phyloP scores from a whole-genome alignment of 2,113 vertebrate species.

The Plecturocebus donacophilus region DNA sequence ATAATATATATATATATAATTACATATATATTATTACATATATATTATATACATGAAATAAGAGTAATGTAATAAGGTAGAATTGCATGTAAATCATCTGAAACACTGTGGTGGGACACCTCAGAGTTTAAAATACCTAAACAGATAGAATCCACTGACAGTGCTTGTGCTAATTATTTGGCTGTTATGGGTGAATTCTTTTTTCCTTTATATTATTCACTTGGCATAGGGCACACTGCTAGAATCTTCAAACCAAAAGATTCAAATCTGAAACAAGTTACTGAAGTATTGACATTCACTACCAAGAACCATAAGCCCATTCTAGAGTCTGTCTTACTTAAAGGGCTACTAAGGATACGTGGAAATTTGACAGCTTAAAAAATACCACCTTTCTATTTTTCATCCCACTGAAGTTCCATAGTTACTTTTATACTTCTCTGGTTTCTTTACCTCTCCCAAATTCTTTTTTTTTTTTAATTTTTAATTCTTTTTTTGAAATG shows the following conservation, averaged over 20 bases:
- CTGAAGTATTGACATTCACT: not conserved
- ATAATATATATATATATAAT: too few relatives aligned
- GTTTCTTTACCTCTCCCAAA: not conserved
- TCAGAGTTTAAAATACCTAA: conserved; percentile 30
- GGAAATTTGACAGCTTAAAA: not conserved
- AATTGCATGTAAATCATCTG: not conserved
- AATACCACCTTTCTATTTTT: not conserved
- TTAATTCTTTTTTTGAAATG: too few relatives aligned
- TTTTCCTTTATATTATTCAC: not conserved
- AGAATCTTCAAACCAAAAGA: conserved; percentile 3
- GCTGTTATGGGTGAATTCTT: not conserved
- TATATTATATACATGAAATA: too few relatives aligned
- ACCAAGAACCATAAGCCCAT: not conserved
- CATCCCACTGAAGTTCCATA: not conserved
- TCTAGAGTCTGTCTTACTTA: not conserved
- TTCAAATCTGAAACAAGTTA: conserved; percentile 13
- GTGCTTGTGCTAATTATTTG: conserved; percentile 41
- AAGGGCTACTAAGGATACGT: not conserved
- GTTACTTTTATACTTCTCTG: conserved; percentile 29
- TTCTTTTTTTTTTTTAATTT: not conserved
- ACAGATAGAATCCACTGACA: not conserved
- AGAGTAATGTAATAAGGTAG: not conserved
- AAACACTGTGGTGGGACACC: not conserved
- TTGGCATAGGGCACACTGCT: not conserved
- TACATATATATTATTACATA: too few relatives aligned